Evolutionary conservation across 2,113 vertebrate genomes (phyloP), one percentile per base, ranked within the genome.

Genomic region (Camelus dromedarius): DNA sequence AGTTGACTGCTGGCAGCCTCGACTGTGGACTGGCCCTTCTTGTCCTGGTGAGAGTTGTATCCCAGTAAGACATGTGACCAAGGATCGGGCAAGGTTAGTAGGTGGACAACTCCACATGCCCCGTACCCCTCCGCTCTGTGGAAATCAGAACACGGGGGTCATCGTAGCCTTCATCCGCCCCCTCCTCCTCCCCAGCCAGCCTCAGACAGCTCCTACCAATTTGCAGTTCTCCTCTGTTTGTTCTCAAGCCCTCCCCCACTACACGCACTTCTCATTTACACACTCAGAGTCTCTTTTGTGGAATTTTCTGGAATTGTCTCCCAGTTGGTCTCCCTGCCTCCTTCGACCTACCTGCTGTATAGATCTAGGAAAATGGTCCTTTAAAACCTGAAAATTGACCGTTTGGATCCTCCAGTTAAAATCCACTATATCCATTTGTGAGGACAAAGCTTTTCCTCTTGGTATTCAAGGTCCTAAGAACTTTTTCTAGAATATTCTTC

Each of bases 151-250:
- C 8, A 1, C 11, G 42, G 6, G 2, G 22, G 11, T 20, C 18
- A 0, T 5, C 1, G 1, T 2, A 10, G 12, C 30, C 8, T 46
- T 50, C 0, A 0, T 2, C 66, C 19, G 32, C 19, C 46, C 19
- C 72, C 14, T 15, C 16, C 14, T 16, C 28, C 8, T 35, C 3
- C 15, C 12, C 0, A 13, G 77, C 15, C 35, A 28, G 75, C 38
- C 50, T n/a, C 38, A 0, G 0, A 0, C 0, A 4, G 48, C 30
- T 60, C 22, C 35, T 19, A 4, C 8, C 66, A 20, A 3, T 9
- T 28, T 22, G 20, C 8, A 24, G 18, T 5, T 48, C 54, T 54
- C 42, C 52, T 56, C 62, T 32, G 6, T 76, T 32, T 8, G 20
- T 46, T 76, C 26, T n/a, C 50, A 30, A 52, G 38, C 14, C 26